Evolutionary conservation across 2,888 invertebrate genomes (phyloP).

Genomic region (Sipunculus nudus): DNA sequence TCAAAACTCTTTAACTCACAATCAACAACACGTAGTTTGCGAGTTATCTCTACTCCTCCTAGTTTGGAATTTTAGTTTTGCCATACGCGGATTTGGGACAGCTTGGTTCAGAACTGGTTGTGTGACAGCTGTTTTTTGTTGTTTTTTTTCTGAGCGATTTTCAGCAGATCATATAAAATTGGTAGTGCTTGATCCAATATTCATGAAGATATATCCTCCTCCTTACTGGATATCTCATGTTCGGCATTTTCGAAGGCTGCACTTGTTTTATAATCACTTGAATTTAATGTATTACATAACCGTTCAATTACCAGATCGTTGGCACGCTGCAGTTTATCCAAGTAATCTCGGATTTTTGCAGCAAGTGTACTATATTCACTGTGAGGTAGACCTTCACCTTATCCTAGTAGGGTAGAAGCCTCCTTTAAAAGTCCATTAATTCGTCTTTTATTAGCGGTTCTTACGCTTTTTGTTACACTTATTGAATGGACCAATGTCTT

Average conservation of each 20-base stretch:
- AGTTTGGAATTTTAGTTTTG: background rate
- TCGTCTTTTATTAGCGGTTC: no score
- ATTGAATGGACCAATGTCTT: no score
- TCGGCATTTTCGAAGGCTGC: background rate
- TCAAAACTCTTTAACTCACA: constrained; percentile 5
- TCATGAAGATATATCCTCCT: background rate
- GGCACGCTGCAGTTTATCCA: background rate
- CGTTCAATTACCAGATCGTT: background rate
- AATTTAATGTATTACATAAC: background rate
- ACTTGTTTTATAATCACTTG: background rate
- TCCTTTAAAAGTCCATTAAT: no score
- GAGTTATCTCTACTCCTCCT: background rate
- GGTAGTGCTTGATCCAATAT: background rate
- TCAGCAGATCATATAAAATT: background rate
- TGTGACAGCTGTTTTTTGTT: background rate
- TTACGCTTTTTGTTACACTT: no score
- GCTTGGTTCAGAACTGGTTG: background rate
- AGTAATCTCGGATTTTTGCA: background rate
- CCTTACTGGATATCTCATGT: background rate
- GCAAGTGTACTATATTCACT: background rate
- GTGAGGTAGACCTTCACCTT: background rate
- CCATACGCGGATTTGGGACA: background rate
- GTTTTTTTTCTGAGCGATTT: background rate
- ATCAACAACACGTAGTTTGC: background rate
- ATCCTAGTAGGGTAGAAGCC: background rate